Evolutionary conservation across 2,797 vertebrate species (phyloP), one percentile per base, ranked within the genome.

Genomic region (Hephaestus fuliginosus): DNA sequence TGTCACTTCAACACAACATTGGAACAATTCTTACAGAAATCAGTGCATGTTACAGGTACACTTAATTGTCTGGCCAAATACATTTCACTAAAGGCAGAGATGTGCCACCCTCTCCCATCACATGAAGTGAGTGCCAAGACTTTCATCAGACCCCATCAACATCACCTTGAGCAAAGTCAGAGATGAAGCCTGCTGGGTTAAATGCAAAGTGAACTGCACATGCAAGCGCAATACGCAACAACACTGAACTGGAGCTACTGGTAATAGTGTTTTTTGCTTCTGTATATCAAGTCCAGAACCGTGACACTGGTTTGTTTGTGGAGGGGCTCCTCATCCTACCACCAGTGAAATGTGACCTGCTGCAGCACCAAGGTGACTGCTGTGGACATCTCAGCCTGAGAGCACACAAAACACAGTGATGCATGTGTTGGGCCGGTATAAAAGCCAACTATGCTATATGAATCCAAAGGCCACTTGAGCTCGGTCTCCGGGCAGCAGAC

Each of bases 91-190:
- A 46, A 20, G 17, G 22, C 10, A 56, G 13, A 11, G 28, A 22
- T 56, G 39, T 56, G 20, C 36, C 9, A 17, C 2, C 18, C 48
- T 18, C 18, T n/a, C 49, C 15, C 9, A 33, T 69, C 58, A 41
- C 8, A 71, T 14, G 8, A 0, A 43, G 48, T 9, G 48, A 69
- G 55, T 60, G 62, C 51, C 72, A 71, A 79, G 74, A 68, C 56
- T 49, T 28, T 61, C 28, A 66, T 53, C 60, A 56, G 13, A 65
- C 10, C n/a, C 5, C 1, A 7, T 14, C 18, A 56, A 48, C 71
- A 85, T 91, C 90, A 90, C 90, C 88, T 91, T 91, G 86, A 88
- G 77, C 85, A 89, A 89, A 93, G 88, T 88, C 91, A 84, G 74
- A 66, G 60, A 67, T 56, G 65, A 3, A 25, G 15, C 8, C 44